These are phyloP conservation scores for Darevskia mixta DNA, from an alignment of 2,797 vertebrate species.

Conservation along the genomic window DNA sequence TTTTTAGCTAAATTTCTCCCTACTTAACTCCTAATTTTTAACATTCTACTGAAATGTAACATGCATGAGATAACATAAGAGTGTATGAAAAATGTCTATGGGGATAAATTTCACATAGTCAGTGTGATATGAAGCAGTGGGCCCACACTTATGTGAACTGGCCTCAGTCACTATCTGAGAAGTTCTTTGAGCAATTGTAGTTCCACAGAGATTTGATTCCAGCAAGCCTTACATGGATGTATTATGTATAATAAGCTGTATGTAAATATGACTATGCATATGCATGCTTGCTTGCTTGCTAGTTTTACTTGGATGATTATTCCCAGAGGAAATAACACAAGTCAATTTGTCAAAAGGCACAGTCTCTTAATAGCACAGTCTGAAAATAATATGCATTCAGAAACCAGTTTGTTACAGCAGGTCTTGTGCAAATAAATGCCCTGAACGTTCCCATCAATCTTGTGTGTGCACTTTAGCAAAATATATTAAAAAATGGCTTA, in stretches of 20 bases:
- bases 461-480: background rate
- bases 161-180: too few relatives aligned
- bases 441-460: constrained; percentile 12
- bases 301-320: constrained; percentile 16
- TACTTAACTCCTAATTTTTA: too few relatives aligned
- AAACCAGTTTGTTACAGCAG: constrained; percentile 30
- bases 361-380: background rate
- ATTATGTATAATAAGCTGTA: constrained; percentile 9
- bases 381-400: constrained; percentile 28
- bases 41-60: background rate
- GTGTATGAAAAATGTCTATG: background rate
- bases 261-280: constrained; percentile 10
- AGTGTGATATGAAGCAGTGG: background rate
- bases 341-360: constrained; percentile 5
- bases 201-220: background rate
- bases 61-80: background rate
- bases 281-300: background rate
- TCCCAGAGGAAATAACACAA: constrained; percentile 19
- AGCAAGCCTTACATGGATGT: background rate
- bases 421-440: background rate
- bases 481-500: background rate
- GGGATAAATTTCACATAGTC: background rate
- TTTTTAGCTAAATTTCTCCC: too few relatives aligned
- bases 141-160: background rate
- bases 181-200: background rate